Evolutionary conservation across 2,113 vertebrate genomes (phyloP).

Genomic region (Notarius lentiginosus): DNA sequence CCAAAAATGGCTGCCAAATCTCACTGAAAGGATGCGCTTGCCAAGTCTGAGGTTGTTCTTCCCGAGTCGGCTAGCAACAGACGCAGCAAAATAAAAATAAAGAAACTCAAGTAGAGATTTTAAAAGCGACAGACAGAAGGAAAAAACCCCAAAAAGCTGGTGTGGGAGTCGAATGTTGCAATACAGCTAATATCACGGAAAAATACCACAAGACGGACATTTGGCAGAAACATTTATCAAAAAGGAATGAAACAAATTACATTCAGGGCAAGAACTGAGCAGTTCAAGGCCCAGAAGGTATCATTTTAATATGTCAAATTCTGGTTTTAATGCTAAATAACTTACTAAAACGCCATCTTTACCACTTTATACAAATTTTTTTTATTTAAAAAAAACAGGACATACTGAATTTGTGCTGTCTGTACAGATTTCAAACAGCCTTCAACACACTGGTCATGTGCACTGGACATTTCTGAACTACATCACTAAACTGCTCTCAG

Average conservation of each 20-base stretch:
- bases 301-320: background rate
- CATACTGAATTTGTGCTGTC: background rate
- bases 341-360: background rate
- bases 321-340: background rate
- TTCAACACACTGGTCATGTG: background rate
- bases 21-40: slow-evolving; percentile 43
- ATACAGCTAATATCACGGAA: background rate
- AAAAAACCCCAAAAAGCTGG: background rate
- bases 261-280: background rate
- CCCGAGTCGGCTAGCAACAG: slow-evolving; percentile 11
- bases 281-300: background rate
- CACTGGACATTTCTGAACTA: background rate
- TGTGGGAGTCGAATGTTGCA: no score
- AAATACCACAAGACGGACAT: background rate
- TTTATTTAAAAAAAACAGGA: background rate
- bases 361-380: background rate
- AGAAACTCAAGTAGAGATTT: slow-evolving; percentile 6
- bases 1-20: slow-evolving; percentile 60
- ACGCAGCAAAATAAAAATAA: slow-evolving; percentile 37
- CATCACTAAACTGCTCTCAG: background rate
- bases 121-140: background rate
- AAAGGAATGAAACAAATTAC: no score
- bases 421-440: background rate
- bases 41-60: slow-evolving; percentile 56
- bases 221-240: background rate